phyloP scores from a whole-genome alignment of 2,888 invertebrate species.

The Cyclophora albipunctata region DNA sequence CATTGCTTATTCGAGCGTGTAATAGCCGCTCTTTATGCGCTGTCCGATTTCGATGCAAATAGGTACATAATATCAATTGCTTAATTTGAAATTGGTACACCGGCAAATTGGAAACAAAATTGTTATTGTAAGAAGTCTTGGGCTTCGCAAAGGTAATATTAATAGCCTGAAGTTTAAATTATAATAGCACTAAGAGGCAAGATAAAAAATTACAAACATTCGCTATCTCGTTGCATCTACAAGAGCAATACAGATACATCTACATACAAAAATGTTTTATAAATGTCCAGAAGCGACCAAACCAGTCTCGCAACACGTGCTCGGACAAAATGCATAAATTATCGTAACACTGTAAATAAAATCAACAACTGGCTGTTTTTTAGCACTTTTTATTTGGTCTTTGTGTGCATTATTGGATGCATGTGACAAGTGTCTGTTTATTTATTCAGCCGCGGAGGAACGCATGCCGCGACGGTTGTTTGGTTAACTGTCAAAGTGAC shows the following conservation, averaged over 20 bases:
- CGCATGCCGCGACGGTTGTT: constrained; percentile 28
- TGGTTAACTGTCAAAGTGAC: constrained; percentile 52
- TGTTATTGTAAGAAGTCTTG: constrained; percentile 1
- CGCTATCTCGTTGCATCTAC: too few relatives aligned
- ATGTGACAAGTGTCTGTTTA: constrained; percentile 17
- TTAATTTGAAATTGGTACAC: constrained; percentile 33
- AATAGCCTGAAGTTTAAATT: too few relatives aligned
- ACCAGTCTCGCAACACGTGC: constrained; percentile 3
- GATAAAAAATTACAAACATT: too few relatives aligned
- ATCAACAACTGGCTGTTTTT: constrained; percentile 11
- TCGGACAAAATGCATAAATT: constrained; percentile 17
- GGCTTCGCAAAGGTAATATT: too few relatives aligned
- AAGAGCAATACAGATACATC: too few relatives aligned
- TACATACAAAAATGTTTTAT: constrained; percentile 4
- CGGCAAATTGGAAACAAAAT: constrained; percentile 1
- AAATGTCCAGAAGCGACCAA: background rate
- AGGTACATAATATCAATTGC: constrained; percentile 40
- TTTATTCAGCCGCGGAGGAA: constrained; percentile 7
- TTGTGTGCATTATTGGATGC: constrained; percentile 10
- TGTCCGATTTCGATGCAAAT: constrained; percentile 21
- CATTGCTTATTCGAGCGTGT: constrained; percentile 15
- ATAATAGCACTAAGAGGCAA: too few relatives aligned
- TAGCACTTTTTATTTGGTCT: constrained; percentile 9
- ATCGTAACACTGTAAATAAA: constrained; percentile 12
- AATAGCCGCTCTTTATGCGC: constrained; percentile 20